Evolutionary conservation across 2,888 invertebrate genomes (phyloP), one percentile per base, ranked within the genome.

Genomic region (Drosophila multiciliata): DNA sequence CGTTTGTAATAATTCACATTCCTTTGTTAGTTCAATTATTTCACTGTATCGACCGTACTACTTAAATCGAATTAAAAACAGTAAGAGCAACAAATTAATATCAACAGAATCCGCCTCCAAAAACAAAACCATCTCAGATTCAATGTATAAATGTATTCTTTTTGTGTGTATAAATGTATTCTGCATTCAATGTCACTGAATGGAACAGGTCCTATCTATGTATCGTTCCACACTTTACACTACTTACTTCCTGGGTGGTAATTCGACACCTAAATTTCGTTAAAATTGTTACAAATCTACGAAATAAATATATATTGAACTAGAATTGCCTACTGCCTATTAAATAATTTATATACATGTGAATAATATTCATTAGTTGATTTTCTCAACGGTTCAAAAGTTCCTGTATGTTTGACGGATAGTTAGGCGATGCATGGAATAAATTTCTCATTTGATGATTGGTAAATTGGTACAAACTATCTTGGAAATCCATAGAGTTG

Each of bases 1-100:
- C 38, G 82, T 78, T 82, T 65, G 61, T 60, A 49, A 74, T 68
- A 65, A 72, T 78, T 78, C 64, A 80, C 80, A 80, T 82, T 80
- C 82, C 82, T 72, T 66, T 66, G 64, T 72, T 78, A 70, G 70
- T 73, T 74, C 65, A 29, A 78, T 73, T 71, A 48, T 52, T 66
- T 50, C 57, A 59, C 49, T 68, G 52, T 71, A 68, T 63, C 68
- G 55, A 54, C 68, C 65, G 38, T 62, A 64, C 35, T 52, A 42
- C 53, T 73, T 49, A 78, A 78, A 62, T 48, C 52, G 60, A 61
- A 65, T 66, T 57, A 38, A 75, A 61, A 42, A 33, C 35, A 57
- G 45, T 58, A 62, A 66, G 26, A 53, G 42, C 58, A 61, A 66
- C 49, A 57, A 63, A 60, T 29, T 38, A 59, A 60, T 68, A 78